Conservation (phyloP, 1,140 invertebrate species). For the Delia radicum region DNA sequence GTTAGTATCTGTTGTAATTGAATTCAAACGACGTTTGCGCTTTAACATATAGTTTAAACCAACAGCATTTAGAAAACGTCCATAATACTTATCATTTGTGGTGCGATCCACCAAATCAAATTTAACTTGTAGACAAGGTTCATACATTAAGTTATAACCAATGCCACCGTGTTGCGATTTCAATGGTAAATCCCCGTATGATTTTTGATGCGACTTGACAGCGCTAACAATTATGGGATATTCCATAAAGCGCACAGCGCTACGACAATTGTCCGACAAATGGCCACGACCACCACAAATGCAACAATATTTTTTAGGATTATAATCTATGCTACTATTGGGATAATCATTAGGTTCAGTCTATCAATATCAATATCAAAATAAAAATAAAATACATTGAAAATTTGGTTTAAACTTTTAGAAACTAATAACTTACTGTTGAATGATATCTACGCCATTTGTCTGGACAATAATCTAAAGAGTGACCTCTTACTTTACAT, state of each 20-base stretch:
- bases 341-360: conserved; percentile 53
- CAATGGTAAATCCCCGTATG: conserved; percentile 38
- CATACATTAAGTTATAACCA: conserved; percentile 23
- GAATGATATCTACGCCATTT: conserved; percentile 69
- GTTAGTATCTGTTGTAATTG: neutral
- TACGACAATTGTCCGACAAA: conserved; percentile 59
- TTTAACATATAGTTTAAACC: conserved; percentile 27
- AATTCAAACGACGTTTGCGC: neutral
- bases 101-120: conserved; percentile 25
- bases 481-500: conserved; percentile 64
- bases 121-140: conserved; percentile 13
- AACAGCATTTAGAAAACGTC: conserved; percentile 38
- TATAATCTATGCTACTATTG: conserved; percentile 51
- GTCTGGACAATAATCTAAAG: conserved; percentile 64
- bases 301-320: conserved; percentile 61
- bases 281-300: conserved; percentile 66
- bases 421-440: conserved; percentile 58
- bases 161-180: neutral
- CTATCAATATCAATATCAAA: conserved; percentile 36
- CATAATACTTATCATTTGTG: conserved; percentile 35
- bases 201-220: conserved; percentile 46
- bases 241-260: conserved; percentile 37
- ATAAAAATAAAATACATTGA: conserved; percentile 25
- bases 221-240: conserved; percentile 31
- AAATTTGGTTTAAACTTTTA: conserved; percentile 1